A percentile compares a stretch with the other conserved stretches of the same genome.
Evolutionary conservation across 2,888 invertebrate genomes (phyloP).

Genomic region (Drosophila tripunctata): DNA sequence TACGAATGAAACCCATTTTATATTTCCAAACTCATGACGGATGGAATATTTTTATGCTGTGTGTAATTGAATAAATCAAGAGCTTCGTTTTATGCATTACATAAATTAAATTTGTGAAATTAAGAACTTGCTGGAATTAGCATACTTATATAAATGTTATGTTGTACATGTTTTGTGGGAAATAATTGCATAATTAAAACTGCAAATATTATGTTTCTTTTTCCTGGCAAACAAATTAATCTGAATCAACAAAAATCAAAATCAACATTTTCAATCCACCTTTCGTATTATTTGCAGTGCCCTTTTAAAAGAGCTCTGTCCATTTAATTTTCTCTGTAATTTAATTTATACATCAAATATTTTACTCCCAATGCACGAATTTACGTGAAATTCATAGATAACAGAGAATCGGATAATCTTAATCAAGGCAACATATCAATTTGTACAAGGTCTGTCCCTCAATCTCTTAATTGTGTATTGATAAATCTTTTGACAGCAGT

Average conservation of each 20-base stretch:
- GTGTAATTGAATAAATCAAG: conserved; percentile 39
- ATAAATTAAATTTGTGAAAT: conserved; percentile 15
- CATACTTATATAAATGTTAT: too few relatives aligned
- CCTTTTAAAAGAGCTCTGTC: neutral
- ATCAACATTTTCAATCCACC: neutral
- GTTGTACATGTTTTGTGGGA: too few relatives aligned
- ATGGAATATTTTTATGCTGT: neutral
- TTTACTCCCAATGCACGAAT: neutral
- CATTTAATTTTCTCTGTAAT: neutral
- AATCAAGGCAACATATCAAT: neutral
- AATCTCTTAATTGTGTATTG: conserved; percentile 1
- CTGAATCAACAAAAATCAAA: too few relatives aligned
- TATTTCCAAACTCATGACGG: neutral
- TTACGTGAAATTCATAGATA: neutral
- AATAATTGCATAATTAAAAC: neutral
- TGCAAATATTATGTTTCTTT: neutral
- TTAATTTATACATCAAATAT: neutral
- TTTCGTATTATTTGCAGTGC: neutral
- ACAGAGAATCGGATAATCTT: neutral
- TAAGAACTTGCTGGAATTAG: neutral
- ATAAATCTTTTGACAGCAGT: neutral
- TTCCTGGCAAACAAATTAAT: too few relatives aligned
- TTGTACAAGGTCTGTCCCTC: neutral
- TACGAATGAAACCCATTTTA: neutral
- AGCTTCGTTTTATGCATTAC: neutral